A percentile compares a stretch with the other conserved stretches of the same genome.
Conservation (phyloP, 2,888 invertebrate species). For the Drosophila putrida region DNA sequence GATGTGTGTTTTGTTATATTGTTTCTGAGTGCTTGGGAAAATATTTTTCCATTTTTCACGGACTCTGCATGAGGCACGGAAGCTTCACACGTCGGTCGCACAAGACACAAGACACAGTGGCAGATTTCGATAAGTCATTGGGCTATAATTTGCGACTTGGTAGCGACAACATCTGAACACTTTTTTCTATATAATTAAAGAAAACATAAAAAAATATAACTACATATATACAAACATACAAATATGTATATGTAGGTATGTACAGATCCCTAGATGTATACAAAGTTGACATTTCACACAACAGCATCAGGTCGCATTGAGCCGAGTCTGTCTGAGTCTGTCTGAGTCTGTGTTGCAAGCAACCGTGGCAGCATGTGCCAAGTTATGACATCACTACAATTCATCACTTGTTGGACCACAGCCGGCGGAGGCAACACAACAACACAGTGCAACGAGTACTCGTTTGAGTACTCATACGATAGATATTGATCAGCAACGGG, state of each 20-base stretch:
- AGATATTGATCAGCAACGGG: slow-evolving; percentile 62
- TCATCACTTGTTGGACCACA: slow-evolving; percentile 61
- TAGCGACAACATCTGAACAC: slow-evolving; percentile 51
- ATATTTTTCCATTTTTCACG: slow-evolving; percentile 65
- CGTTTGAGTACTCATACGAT: slow-evolving; percentile 34
- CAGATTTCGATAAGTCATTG: slow-evolving; percentile 81
- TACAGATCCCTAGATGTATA: slow-evolving; percentile 16
- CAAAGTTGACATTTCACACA: slow-evolving; percentile 79
- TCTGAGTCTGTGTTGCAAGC: slow-evolving; percentile 67
- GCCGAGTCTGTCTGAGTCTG: slow-evolving; percentile 40
- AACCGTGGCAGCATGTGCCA: slow-evolving; percentile 77
- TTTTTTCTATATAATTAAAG: slow-evolving; percentile 77
- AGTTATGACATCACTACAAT: slow-evolving; percentile 78
- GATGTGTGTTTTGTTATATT: slow-evolving; percentile 36
- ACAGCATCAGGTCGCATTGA: slow-evolving; percentile 63
- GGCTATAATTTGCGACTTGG: slow-evolving; percentile 74
- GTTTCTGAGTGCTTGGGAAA: slow-evolving; percentile 67
- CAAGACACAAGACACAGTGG: slow-evolving; percentile 64
- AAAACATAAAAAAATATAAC: slow-evolving; percentile 15
- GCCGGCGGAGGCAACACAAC: slow-evolving; percentile 33
- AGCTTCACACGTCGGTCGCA: slow-evolving; percentile 72
- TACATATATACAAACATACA: slow-evolving; percentile 4
- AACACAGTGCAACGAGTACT: slow-evolving; percentile 25
- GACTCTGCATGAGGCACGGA: slow-evolving; percentile 56
- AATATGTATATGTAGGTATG: background rate